These are phyloP conservation scores for Tragelaphus buxtoni DNA, from an alignment of 2,113 vertebrate species.

Conservation along the genomic window DNA sequence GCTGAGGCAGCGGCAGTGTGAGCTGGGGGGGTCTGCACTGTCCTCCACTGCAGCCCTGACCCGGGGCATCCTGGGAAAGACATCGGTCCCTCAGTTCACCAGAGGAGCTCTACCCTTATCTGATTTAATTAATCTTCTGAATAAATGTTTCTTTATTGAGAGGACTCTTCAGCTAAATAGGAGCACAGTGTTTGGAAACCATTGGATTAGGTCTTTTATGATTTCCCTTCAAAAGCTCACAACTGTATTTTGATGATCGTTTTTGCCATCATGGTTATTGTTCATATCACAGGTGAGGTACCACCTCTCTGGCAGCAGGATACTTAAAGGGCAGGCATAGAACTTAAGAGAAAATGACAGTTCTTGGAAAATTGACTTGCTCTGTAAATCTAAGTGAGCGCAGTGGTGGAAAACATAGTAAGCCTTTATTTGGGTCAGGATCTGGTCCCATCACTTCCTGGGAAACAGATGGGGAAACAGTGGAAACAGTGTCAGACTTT, in stretches of 20 bases:
- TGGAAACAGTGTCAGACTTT: too few species aligned
- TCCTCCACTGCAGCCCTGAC: not conserved
- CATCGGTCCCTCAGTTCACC: not conserved
- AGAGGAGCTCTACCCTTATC: not conserved
- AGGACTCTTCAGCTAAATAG: not conserved
- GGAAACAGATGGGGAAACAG: too few species aligned
- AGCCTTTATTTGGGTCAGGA: not conserved
- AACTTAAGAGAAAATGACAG: not conserved
- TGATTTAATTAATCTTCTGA: not conserved
- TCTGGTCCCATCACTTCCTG: not conserved
- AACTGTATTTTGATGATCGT: not conserved
- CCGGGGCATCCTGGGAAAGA: not conserved
- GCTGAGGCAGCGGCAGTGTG: accelerated
- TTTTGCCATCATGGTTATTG: not conserved
- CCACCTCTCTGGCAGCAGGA: not conserved
- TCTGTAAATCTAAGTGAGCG: not conserved
- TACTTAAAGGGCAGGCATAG: not conserved
- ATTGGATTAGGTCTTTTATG: not conserved
- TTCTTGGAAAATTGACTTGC: not conserved
- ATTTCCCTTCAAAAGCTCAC: not conserved
- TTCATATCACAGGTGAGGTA: not conserved
- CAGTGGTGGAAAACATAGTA: not conserved
- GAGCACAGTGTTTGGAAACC: not conserved
- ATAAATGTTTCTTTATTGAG: not conserved
- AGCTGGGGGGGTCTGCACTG: not conserved